Base-by-base conservation (phyloP, 2,113 vertebrate genomes). In the Mesembrinibis cayennensis region DNA sequence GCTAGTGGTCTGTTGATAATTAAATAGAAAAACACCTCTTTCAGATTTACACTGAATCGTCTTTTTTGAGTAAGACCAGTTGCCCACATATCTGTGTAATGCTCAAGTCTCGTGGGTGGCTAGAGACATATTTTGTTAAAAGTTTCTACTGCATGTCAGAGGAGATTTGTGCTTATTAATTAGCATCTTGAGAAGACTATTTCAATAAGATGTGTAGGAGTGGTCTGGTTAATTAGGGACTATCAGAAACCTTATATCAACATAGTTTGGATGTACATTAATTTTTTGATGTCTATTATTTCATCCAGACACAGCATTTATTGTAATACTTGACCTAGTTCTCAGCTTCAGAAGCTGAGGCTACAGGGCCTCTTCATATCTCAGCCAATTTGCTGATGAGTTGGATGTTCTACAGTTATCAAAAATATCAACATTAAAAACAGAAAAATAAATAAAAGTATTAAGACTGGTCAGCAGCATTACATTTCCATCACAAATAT, bases 91-190 rank as follows among this genome's bases (percentile, higher is more conserved):
- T 52, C 61, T 74, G 61, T 58, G 19, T 52, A 73, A 74, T 36
- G 25, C 11, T 62, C 7, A 32, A 32, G 10, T 55, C 78, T 67
- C 38, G 59, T 38, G 78, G 12, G 11, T 4, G 59, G 5, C 11
- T 77, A 73, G 32, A 56, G 45, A 45, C 27, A 59, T 59, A 65
- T 49, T 85, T 93, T 84, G 16, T 83, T 61, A 30, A 82, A 56
- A 87, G n/a, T n/a, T 87, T 88, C 74, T 77, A 77, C 23, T 6
- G 10, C 87, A 74, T 52, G 56, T 66, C 29, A 90, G 36, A 92
- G 72, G 25, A 89, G 6, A 47, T 69, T 70, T 82, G 27, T 90
- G 16, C 30, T 86, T 89, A 67, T 84, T 95, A 97, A 97, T 95
- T 96, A 96, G 14, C 49, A 70, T 58, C 32, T 82, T 56, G 27